phyloP scores from a whole-genome alignment of 2,888 invertebrate genomes.

The Pseudeuparius sepicola region DNA sequence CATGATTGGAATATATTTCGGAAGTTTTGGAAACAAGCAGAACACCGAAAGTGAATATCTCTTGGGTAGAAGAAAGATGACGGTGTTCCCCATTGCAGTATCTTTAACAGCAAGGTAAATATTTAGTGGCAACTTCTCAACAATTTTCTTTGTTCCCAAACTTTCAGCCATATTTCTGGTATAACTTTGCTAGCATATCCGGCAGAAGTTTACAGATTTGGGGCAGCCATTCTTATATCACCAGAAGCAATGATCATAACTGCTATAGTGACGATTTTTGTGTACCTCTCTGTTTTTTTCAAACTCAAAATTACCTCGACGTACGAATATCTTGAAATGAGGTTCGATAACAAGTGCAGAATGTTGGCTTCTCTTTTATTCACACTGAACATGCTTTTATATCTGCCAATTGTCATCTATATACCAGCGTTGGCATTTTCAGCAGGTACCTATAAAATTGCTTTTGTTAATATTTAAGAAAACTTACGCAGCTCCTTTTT shows the following conservation, averaged over 20 bases:
- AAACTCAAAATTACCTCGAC: slow-evolving; percentile 59
- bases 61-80: slow-evolving; percentile 63
- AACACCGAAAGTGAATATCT: slow-evolving; percentile 58
- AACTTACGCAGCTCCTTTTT: no score
- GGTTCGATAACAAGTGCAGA: slow-evolving; percentile 51
- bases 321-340: slow-evolving; percentile 56
- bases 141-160: no score
- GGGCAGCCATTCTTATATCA: slow-evolving; percentile 50
- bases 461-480: no score
- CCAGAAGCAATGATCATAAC: slow-evolving; percentile 37
- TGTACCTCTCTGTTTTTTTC: slow-evolving; percentile 58
- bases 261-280: slow-evolving; percentile 32
- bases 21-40: slow-evolving; percentile 47
- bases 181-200: slow-evolving; percentile 65
- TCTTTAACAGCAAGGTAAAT: slow-evolving; percentile 63
- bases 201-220: slow-evolving; percentile 63
- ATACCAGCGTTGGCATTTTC: slow-evolving; percentile 60
- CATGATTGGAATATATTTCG: slow-evolving; percentile 50
- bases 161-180: slow-evolving; percentile 65
- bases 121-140: no score
- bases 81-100: slow-evolving; percentile 61
- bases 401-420: slow-evolving; percentile 58
- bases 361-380: slow-evolving; percentile 51
- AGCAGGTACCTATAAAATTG: slow-evolving; percentile 52
- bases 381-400: slow-evolving; percentile 46